Evolutionary conservation across 2,888 invertebrate genomes (phyloP).

Genomic region (Keiferia lycopersicella): DNA sequence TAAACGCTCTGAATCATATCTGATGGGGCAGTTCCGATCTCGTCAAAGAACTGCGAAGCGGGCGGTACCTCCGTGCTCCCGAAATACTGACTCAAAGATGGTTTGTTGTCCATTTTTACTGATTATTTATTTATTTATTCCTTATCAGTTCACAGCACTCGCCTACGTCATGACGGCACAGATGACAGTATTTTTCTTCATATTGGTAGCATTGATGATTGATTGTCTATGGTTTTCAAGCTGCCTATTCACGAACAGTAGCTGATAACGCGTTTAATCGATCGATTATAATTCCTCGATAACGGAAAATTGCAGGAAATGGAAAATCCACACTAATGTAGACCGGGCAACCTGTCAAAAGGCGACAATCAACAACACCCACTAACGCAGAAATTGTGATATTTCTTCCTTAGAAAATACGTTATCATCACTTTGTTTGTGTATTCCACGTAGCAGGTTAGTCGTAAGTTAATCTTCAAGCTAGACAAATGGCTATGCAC

Average conservation of each 20-base stretch:
- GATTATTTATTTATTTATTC: conserved; percentile 38
- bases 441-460: conserved; percentile 43
- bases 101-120: conserved; percentile 71
- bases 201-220: not conserved
- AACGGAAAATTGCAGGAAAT: not conserved
- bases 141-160: conserved; percentile 15
- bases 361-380: conserved; percentile 32
- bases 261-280: not conserved
- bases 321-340: not conserved
- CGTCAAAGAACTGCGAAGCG: conserved; percentile 75
- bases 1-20: conserved; percentile 76
- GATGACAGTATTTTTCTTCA: not conserved
- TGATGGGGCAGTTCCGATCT: conserved; percentile 73
- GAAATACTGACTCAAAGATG: conserved; percentile 82
- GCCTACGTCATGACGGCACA: not conserved
- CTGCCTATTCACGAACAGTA: not conserved
- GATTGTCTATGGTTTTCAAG: not conserved
- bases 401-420: conserved; percentile 38
- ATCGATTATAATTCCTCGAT: conserved; percentile 6
- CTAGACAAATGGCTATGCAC: conserved; percentile 49
- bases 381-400: conserved; percentile 30
- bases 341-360: conserved; percentile 12
- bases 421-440: conserved; percentile 41
- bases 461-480: conserved; percentile 33
- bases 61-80: conserved; percentile 68